Evolutionary conservation across 2,797 vertebrate species (phyloP).

Genomic region (Cryptoblepharus egeriae): DNA sequence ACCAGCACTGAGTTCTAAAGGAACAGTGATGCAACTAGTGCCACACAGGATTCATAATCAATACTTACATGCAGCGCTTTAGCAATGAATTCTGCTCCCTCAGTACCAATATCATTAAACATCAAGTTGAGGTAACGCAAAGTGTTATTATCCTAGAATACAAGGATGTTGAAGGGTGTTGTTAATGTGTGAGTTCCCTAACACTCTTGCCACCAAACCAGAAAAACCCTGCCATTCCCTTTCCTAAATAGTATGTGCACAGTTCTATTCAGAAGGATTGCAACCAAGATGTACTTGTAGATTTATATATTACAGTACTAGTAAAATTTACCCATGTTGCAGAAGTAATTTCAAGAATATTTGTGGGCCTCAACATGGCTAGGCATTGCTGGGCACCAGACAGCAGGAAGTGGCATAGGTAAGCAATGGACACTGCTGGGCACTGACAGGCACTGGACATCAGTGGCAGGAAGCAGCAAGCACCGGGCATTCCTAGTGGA

Average conservation of each 20-base stretch:
- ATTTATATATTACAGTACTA: too few relatives aligned
- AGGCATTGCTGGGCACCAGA: too few relatives aligned
- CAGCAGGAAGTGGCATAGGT: too few relatives aligned
- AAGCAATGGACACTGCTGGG: too few relatives aligned
- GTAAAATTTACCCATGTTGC: too few relatives aligned
- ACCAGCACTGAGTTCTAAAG: conserved; percentile 36
- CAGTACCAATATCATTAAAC: conserved; percentile 85
- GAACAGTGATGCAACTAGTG: conserved; percentile 27
- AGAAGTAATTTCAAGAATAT: too few relatives aligned
- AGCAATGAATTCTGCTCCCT: conserved; percentile 84
- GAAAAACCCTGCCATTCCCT: neutral
- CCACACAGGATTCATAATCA: neutral
- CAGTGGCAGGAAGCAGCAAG: too few relatives aligned
- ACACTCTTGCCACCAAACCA: neutral
- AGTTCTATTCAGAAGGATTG: neutral
- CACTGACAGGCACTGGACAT: too few relatives aligned
- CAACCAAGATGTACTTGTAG: too few relatives aligned
- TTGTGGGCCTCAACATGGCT: too few relatives aligned
- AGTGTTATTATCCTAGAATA: conserved; percentile 66
- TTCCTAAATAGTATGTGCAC: too few relatives aligned
- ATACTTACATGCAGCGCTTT: conserved; percentile 83
- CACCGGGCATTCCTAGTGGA: too few relatives aligned
- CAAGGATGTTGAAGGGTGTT: neutral
- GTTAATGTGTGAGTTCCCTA: neutral
- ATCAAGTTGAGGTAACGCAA: conserved; percentile 85